Evolutionary conservation across 2,113 vertebrate species (phyloP).

Genomic region (Apistogramma diplotaenia): DNA sequence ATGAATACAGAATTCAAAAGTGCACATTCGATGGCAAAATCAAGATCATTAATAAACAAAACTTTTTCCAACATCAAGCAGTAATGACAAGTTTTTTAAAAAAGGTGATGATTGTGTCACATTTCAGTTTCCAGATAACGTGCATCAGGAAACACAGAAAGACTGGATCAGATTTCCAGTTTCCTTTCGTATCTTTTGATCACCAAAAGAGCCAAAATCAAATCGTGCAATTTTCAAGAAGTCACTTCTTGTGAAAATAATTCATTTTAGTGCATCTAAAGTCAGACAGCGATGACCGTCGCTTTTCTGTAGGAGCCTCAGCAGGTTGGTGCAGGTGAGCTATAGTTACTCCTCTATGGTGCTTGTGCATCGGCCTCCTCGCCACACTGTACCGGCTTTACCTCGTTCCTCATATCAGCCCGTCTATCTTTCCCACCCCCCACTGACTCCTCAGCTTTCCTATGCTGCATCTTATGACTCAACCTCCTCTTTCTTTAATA

Average conservation of each 20-base stretch:
- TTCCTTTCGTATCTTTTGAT: not conserved
- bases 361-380: slow-evolving; percentile 1
- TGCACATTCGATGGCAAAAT: not conserved
- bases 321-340: slow-evolving; percentile 10
- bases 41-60: not conserved
- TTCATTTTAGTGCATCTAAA: slow-evolving; percentile 15
- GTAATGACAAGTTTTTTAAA: not conserved
- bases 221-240: not conserved
- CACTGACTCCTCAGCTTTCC: slow-evolving; percentile 49
- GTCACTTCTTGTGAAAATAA: not conserved
- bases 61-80: not conserved
- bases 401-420: slow-evolving; percentile 52
- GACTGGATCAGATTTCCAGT: not conserved
- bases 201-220: not conserved
- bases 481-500: slow-evolving; percentile 45
- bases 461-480: slow-evolving; percentile 44
- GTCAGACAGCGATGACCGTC: not conserved
- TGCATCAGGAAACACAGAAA: not conserved
- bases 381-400: not conserved
- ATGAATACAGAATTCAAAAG: not conserved
- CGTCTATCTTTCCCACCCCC: slow-evolving; percentile 46
- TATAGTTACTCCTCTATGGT: slow-evolving; percentile 19
- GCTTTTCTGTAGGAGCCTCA: not conserved
- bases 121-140: not conserved
- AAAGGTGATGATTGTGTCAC: too few relatives aligned